phyloP scores from a whole-genome alignment of 1,140 invertebrate species.

The Zaprionus kolodkinae region DNA sequence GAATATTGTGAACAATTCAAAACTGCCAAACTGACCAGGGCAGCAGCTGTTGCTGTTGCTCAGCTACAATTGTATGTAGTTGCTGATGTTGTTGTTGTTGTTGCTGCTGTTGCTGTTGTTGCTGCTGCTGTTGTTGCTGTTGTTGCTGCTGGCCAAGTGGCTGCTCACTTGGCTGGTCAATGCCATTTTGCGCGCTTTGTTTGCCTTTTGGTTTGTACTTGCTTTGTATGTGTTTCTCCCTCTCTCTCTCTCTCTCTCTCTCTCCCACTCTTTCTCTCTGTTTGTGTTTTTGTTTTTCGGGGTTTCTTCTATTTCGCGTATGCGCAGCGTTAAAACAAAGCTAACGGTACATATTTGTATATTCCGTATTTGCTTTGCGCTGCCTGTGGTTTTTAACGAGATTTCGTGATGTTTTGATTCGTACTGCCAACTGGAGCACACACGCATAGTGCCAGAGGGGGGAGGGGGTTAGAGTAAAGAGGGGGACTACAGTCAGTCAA shows the following conservation, averaged over 20 bases:
- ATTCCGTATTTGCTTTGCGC: conserved; percentile 47
- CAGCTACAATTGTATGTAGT: not conserved
- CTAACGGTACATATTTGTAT: conserved; percentile 54
- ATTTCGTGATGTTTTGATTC: conserved; percentile 63
- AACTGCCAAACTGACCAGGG: conserved; percentile 35
- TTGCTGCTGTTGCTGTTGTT: conserved; percentile 17
- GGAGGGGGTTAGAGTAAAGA: not conserved
- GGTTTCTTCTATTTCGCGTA: conserved; percentile 33
- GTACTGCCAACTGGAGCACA: conserved; percentile 48
- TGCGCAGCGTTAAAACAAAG: conserved; percentile 45
- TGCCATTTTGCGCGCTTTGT: conserved; percentile 58
- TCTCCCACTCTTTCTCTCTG: not conserved
- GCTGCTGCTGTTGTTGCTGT: conserved; percentile 21
- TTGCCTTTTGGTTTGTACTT: conserved; percentile 38
- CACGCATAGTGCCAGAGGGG: conserved; percentile 1
- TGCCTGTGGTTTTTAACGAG: conserved; percentile 57
- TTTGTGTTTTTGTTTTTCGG: conserved; percentile 32
- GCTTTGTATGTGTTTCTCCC: conserved; percentile 30
- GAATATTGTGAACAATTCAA: conserved; percentile 20
- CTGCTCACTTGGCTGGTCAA: conserved; percentile 69
- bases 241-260: not conserved
- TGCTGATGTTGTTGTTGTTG: conserved; percentile 23
- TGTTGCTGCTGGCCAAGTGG: conserved; percentile 30
- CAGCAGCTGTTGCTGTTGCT: conserved; percentile 7
- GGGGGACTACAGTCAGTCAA: not conserved